Conservation (phyloP, 2,888 invertebrate genomes). For the Dolichopus griseipennis region DNA sequence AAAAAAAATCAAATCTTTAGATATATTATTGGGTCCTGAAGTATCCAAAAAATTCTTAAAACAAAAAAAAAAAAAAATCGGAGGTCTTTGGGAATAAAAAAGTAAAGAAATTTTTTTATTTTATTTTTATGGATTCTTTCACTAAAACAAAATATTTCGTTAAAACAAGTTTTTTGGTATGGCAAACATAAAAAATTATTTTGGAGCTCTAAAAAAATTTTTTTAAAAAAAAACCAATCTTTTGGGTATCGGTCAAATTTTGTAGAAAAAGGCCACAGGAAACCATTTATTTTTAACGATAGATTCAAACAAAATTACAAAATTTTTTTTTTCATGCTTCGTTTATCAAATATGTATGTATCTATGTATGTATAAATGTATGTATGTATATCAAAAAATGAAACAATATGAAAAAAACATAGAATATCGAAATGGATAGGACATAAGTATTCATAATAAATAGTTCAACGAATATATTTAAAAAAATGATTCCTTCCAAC, state of each 20-base stretch:
- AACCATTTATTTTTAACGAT: background rate
- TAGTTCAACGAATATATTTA: background rate
- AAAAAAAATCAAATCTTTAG: background rate
- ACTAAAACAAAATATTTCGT: too few species aligned
- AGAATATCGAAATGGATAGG: background rate
- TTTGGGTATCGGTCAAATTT: background rate
- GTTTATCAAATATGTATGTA: background rate
- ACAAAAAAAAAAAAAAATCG: background rate
- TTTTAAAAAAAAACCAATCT: background rate
- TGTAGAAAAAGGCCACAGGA: conserved; percentile 2
- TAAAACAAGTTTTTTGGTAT: too few species aligned
- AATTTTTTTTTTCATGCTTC: background rate
- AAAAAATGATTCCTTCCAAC: too few species aligned
- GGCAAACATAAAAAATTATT: too few species aligned
- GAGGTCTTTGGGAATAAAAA: too few species aligned
- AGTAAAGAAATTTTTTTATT: too few species aligned
- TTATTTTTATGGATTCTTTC: too few species aligned
- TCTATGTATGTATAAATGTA: background rate
- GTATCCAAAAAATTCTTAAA: background rate
- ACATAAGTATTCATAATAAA: background rate
- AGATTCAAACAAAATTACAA: background rate
- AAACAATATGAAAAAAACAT: too few species aligned
- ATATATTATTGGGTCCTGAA: background rate
- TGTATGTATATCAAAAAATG: background rate
- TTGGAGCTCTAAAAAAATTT: too few species aligned